phyloP scores from a whole-genome alignment of 1,140 invertebrate species.

The Sminthurides bifidus region DNA sequence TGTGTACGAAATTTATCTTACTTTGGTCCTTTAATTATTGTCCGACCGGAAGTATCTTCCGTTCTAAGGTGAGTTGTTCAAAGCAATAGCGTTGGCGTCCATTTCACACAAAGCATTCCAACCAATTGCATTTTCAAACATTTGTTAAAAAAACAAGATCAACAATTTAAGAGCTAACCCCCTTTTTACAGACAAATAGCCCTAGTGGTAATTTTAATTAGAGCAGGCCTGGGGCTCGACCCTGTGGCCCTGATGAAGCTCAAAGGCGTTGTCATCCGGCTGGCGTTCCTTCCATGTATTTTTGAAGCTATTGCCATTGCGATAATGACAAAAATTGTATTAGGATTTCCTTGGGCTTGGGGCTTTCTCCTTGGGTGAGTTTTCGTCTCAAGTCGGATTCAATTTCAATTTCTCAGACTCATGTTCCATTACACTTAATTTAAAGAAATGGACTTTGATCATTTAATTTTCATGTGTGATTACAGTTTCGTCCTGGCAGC shows the following conservation, averaged over 20 bases:
- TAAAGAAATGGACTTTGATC: no score
- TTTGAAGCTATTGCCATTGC: slow-evolving; percentile 59
- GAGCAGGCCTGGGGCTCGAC: slow-evolving; percentile 86
- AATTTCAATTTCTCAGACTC: no score
- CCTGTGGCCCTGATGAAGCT: slow-evolving; percentile 67
- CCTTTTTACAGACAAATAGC: slow-evolving; percentile 60
- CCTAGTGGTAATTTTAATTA: slow-evolving; percentile 76
- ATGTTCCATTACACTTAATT: no score
- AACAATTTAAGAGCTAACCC: neutral
- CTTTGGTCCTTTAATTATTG: slow-evolving; percentile 14
- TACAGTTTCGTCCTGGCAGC: slow-evolving; percentile 69
- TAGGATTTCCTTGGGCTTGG: slow-evolving; percentile 78
- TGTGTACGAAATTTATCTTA: slow-evolving; percentile 17
- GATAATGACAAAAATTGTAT: slow-evolving; percentile 55
- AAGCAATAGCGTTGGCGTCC: no score
- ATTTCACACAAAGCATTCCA: neutral
- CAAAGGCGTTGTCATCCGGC: slow-evolving; percentile 60
- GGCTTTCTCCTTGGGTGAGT: slow-evolving; percentile 64
- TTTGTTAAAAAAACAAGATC: neutral
- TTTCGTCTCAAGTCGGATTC: no score
- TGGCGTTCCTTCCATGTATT: slow-evolving; percentile 76
- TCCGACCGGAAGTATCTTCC: slow-evolving; percentile 12
- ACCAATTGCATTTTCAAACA: neutral
- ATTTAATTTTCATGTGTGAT: no score
- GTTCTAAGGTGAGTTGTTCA: slow-evolving; percentile 53